Evolutionary conservation across 2,113 vertebrate species (phyloP).

Genomic region (Phalacrocorax carbo): DNA sequence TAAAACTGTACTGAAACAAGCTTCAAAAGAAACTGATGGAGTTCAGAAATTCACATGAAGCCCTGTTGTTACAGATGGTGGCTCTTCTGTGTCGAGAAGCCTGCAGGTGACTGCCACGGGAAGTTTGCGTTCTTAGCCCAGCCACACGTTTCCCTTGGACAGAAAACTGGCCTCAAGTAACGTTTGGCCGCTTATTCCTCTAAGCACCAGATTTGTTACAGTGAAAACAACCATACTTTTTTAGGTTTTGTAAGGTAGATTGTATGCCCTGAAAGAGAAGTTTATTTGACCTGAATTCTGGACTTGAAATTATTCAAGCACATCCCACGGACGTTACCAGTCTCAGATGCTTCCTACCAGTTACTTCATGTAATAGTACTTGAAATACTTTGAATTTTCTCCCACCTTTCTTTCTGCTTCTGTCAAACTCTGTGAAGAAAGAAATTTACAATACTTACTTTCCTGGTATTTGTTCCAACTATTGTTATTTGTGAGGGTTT

Average conservation of each 20-base stretch:
- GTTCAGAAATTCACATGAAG: neutral
- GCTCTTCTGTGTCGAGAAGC: neutral
- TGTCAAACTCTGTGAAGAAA: neutral
- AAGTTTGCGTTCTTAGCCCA: neutral
- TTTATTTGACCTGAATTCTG: slow-evolving; percentile 22
- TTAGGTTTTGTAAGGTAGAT: neutral
- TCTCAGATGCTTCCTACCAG: slow-evolving; percentile 12
- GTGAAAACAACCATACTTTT: neutral
- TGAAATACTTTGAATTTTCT: slow-evolving; percentile 3
- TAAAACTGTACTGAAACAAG: neutral
- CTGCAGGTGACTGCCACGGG: neutral
- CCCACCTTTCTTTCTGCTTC: slow-evolving; percentile 10
- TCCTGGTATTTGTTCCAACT: neutral
- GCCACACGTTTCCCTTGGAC: neutral
- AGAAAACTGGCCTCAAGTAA: neutral
- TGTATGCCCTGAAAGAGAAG: neutral
- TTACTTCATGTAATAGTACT: neutral
- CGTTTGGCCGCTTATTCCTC: neutral
- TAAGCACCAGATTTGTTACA: neutral
- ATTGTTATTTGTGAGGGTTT: neutral
- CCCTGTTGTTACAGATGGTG: slow-evolving; percentile 15
- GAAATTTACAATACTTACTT: neutral
- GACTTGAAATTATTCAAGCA: slow-evolving; percentile 30
- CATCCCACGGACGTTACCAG: neutral
- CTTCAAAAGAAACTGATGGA: neutral